Conservation (phyloP, 2,113 vertebrate species). For the Hypomesus transpacificus region DNA sequence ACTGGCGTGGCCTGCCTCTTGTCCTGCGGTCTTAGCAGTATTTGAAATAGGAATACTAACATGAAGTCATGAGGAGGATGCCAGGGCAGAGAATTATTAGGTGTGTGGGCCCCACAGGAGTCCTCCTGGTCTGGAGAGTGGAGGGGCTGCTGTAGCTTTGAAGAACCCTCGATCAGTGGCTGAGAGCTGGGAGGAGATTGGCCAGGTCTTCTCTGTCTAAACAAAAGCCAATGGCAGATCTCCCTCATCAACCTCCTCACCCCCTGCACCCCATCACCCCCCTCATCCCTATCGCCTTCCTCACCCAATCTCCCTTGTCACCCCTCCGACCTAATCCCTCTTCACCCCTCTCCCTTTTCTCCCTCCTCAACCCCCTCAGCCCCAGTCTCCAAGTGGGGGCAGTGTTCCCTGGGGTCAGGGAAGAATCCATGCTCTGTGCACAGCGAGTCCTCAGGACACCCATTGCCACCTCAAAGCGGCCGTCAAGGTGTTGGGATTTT, state of each 20-base stretch:
- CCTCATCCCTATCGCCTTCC: too few species aligned
- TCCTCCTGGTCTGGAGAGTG: not conserved
- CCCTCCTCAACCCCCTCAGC: not conserved
- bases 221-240: too few species aligned
- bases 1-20: not conserved
- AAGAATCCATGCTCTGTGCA: conserved; percentile 17
- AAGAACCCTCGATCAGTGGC: too few species aligned
- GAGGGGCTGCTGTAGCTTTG: too few species aligned
- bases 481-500: conserved; percentile 39
- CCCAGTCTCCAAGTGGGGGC: not conserved
- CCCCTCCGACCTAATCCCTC: not conserved
- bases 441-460: conserved; percentile 28
- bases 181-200: too few species aligned
- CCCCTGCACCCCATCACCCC: too few species aligned
- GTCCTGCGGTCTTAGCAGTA: not conserved
- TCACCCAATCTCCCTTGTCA: conserved; percentile 8
- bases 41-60: conserved; percentile 7
- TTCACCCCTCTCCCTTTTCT: not conserved
- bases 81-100: not conserved
- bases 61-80: conserved; percentile 1
- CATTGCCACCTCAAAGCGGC: conserved; percentile 25
- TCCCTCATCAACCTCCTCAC: too few species aligned
- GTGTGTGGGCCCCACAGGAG: not conserved
- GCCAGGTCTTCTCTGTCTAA: too few species aligned
- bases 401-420: conserved; percentile 30